These are phyloP conservation scores for Trinorchestia longiramus DNA, from an alignment of 1,140 invertebrate species.

Conservation along the genomic window DNA sequence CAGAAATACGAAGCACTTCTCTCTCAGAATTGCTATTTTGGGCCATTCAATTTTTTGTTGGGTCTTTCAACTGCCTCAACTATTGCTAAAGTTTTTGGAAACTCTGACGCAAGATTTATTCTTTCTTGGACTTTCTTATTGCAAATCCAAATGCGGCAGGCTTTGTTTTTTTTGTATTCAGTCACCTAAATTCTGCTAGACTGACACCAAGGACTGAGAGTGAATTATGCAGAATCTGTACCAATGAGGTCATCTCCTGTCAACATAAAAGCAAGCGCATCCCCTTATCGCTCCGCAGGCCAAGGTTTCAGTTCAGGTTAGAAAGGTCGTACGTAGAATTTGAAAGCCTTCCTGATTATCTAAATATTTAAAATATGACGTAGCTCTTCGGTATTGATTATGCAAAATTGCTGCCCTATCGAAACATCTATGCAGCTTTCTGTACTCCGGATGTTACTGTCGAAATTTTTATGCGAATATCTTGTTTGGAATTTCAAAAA, in stretches of 20 bases:
- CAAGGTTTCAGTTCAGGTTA: background rate
- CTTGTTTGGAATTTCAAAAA: background rate
- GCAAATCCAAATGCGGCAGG: background rate
- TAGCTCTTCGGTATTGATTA: too few relatives aligned
- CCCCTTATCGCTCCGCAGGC: background rate
- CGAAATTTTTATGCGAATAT: background rate
- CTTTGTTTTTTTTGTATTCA: background rate
- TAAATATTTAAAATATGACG: background rate
- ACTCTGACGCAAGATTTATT: constrained; percentile 5
- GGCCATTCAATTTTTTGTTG: background rate
- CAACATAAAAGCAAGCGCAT: background rate
- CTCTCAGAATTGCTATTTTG: background rate
- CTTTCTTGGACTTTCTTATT: background rate
- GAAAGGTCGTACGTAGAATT: background rate
- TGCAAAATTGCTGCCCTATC: background rate
- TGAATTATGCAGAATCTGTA: background rate
- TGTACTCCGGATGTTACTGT: background rate
- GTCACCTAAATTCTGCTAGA: background rate
- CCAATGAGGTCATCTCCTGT: background rate
- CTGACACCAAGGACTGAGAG: background rate
- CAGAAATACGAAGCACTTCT: background rate
- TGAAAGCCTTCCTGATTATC: background rate
- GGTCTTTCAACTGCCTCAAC: background rate
- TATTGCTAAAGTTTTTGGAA: background rate
- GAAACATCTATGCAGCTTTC: background rate